A percentile compares a stretch with the other conserved stretches of the same genome.
Conservation (phyloP, 1,140 invertebrate species). For the Battus philenor region DNA sequence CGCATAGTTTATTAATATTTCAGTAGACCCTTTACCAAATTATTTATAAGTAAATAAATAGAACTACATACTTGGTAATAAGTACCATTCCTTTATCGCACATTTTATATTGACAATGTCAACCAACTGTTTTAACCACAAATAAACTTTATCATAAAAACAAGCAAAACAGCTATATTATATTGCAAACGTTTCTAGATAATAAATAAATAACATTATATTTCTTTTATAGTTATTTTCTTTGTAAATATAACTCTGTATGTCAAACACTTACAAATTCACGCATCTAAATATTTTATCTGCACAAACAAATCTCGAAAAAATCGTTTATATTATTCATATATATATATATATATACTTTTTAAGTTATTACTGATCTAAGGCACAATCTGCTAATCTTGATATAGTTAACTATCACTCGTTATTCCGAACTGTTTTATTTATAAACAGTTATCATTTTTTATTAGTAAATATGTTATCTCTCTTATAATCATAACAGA, state of each 20-base stretch:
- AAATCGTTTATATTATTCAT: slow-evolving; percentile 31
- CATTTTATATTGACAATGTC: slow-evolving; percentile 49
- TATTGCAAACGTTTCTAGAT: slow-evolving; percentile 57
- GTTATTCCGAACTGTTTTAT: slow-evolving; percentile 42
- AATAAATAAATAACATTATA: slow-evolving; percentile 56
- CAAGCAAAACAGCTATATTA: slow-evolving; percentile 69
- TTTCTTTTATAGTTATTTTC: slow-evolving; percentile 41
- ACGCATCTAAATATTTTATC: slow-evolving; percentile 50
- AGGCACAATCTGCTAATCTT: slow-evolving; percentile 69
- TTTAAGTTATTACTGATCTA: slow-evolving; percentile 60
- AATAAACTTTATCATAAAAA: slow-evolving; percentile 68
- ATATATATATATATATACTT: no score
- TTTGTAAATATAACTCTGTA: slow-evolving; percentile 42
- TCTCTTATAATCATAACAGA: slow-evolving; percentile 50
- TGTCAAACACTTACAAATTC: slow-evolving; percentile 50
- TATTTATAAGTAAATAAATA: slow-evolving; percentile 71
- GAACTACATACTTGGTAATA: slow-evolving; percentile 68
- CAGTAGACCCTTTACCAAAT: slow-evolving; percentile 75
- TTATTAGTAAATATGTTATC: slow-evolving; percentile 55
- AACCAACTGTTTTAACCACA: slow-evolving; percentile 53
- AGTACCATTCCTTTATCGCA: slow-evolving; percentile 56
- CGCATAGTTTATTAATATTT: slow-evolving; percentile 72
- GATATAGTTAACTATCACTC: slow-evolving; percentile 66
- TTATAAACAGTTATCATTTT: slow-evolving; percentile 38
- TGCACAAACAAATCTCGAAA: slow-evolving; percentile 46